These are phyloP conservation scores for Hormaphis cornu DNA, from an alignment of 1,140 invertebrate species.

Conservation along the genomic window DNA sequence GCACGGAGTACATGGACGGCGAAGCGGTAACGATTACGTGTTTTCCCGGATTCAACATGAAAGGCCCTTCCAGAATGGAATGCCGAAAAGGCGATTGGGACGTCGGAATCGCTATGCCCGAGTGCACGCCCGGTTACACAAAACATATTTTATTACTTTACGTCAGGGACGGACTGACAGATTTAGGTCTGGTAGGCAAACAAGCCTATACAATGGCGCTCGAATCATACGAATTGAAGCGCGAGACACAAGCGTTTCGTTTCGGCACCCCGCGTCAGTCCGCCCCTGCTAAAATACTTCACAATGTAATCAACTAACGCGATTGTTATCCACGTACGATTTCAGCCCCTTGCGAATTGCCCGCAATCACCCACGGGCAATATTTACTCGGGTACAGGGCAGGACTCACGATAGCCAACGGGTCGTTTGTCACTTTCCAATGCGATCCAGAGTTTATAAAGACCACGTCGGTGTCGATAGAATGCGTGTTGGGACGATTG, in stretches of 20 bases:
- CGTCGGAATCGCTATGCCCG: slow-evolving; percentile 54
- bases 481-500: slow-evolving; percentile 59
- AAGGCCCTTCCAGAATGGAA: slow-evolving; percentile 58
- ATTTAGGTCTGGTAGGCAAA: no score
- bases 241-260: no score
- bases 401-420: slow-evolving; percentile 67
- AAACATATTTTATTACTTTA: slow-evolving; percentile 27
- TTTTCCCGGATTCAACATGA: slow-evolving; percentile 55
- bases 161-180: no score
- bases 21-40: slow-evolving; percentile 53
- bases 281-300: no score
- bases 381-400: slow-evolving; percentile 66
- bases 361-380: slow-evolving; percentile 58
- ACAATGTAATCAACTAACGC: no score
- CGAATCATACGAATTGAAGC: no score
- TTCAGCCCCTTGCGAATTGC: slow-evolving; percentile 59
- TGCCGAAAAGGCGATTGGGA: slow-evolving; percentile 74
- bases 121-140: slow-evolving; percentile 58
- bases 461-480: slow-evolving; percentile 45
- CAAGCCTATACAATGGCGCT: no score
- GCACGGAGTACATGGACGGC: slow-evolving; percentile 50
- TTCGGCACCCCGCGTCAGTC: no score
- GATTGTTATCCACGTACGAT: not conserved
- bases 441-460: slow-evolving; percentile 55
- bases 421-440: slow-evolving; percentile 56